Evolutionary conservation across 1,140 invertebrate species (phyloP).

Genomic region (Drosophila pandora): DNA sequence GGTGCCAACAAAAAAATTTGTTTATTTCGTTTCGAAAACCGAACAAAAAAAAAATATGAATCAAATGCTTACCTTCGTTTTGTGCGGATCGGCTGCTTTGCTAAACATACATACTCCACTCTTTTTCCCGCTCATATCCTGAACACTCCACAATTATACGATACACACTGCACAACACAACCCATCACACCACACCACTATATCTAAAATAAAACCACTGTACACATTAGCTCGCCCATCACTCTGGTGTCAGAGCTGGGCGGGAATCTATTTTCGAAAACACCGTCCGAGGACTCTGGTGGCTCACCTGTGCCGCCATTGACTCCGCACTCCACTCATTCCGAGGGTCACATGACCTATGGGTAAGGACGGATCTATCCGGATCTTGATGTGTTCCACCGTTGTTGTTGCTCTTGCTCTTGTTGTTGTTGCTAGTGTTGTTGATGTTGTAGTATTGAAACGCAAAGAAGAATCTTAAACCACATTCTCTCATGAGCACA

Average conservation of each 20-base stretch:
- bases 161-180: slow-evolving; percentile 39
- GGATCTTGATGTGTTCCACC: slow-evolving; percentile 28
- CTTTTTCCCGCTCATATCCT: slow-evolving; percentile 12
- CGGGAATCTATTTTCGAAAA: slow-evolving; percentile 93
- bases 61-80: slow-evolving; percentile 77
- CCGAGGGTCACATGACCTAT: slow-evolving; percentile 83
- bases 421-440: slow-evolving; percentile 40
- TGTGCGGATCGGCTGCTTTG: slow-evolving; percentile 79
- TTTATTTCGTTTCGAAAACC: slow-evolving; percentile 62
- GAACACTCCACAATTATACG: slow-evolving; percentile 16
- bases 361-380: slow-evolving; percentile 75
- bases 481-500: slow-evolving; percentile 19
- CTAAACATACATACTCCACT: slow-evolving; percentile 58
- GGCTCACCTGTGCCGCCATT: slow-evolving; percentile 84
- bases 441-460: slow-evolving; percentile 46
- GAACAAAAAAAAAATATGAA: slow-evolving; percentile 21
- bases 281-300: slow-evolving; percentile 92
- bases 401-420: slow-evolving; percentile 42
- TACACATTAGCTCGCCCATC: slow-evolving; percentile 89
- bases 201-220: slow-evolving; percentile 7
- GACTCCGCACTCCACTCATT: slow-evolving; percentile 84
- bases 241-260: slow-evolving; percentile 94
- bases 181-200: slow-evolving; percentile 7
- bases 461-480: slow-evolving; percentile 17
- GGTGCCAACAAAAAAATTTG: slow-evolving; percentile 61